Base-by-base conservation (phyloP, 2,888 invertebrate genomes). In the Drosophila yooni region DNA sequence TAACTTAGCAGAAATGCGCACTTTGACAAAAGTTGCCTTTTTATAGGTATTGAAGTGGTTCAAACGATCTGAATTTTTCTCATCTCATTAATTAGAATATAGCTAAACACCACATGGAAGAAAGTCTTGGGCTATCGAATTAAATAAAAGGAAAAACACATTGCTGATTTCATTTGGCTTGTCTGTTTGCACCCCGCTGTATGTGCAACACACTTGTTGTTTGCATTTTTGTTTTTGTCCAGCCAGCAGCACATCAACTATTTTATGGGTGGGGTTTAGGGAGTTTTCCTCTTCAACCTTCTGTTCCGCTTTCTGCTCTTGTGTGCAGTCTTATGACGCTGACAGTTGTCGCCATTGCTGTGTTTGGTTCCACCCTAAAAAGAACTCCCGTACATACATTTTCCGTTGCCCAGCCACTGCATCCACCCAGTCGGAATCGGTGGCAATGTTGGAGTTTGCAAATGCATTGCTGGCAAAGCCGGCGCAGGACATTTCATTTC, bases 401-500 rank as follows among this genome's bases (percentile, higher is more conserved):
- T 10, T 10, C 36, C 29, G 46, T 2, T 13, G 58, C 61, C 70
- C 53, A 40, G 36, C 63, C 50, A 46, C 53, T 64, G 64, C 74
- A 64, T 36, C 48, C 70, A 64, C 27, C 51, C 59, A 50, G 53
- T 25, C 48, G 11, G 36, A 15, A 40, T 27, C 48, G 18, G 33
- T 33, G 67, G 51, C 71, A 71, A 57, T 61, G 77, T 71, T 76
- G 81, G 58, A 61, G 50, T 38, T 51, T 40, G 71, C 59, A 80
- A 88, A 86, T 89, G 86, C 88, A 89, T 61, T 81, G 82, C 79
- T 51, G 64, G 59, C 77, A 66, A 71, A 63, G 81, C 63, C 56
- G 76, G 70, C 69, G 65, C 85, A 88, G 88, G 81, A 82, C 90
- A 88, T 90, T 86, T 84, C 83, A 88, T 88, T 85, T 86, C 90